Conservation (phyloP, 2,797 vertebrate species). For the Labroides dimidiatus region DNA sequence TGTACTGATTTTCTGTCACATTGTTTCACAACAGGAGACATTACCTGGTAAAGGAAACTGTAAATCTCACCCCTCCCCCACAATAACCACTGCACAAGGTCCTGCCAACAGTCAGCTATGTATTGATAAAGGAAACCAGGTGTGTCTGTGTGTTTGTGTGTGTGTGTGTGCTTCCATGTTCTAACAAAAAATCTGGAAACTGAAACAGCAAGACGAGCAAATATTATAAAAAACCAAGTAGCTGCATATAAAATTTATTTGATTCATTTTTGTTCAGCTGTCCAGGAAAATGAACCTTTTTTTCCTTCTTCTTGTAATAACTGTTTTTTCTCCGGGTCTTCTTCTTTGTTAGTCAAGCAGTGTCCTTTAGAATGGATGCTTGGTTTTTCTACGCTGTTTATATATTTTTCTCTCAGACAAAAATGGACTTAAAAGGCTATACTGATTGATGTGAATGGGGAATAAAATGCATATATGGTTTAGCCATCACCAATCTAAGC, state of each 20-base stretch:
- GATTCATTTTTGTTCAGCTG: background rate
- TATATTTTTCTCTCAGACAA: background rate
- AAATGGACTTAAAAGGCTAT: background rate
- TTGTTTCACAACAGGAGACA: conserved; percentile 81
- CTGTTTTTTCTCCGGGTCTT: conserved; percentile 6
- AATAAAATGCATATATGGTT: background rate
- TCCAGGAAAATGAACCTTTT: background rate
- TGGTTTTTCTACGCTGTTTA: background rate
- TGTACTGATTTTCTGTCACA: conserved; percentile 81
- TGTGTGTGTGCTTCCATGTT: conserved; percentile 52
- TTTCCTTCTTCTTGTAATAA: background rate
- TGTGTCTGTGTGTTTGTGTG: too few species aligned
- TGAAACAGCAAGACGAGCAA: conserved; percentile 4
- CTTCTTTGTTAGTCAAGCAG: background rate
- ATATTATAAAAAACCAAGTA: background rate
- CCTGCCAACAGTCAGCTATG: conserved; percentile 62
- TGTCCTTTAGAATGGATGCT: conserved; percentile 21
- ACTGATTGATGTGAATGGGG: background rate
- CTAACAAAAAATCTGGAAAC: conserved; percentile 16
- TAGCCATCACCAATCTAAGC: background rate
- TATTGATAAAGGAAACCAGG: conserved; percentile 56
- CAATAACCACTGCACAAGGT: conserved; percentile 59
- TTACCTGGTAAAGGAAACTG: conserved; percentile 78
- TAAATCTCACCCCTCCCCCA: conserved; percentile 68
- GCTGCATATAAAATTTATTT: background rate